Base-by-base conservation (phyloP, 2,888 invertebrate genomes). In the Drosophila planitibia region DNA sequence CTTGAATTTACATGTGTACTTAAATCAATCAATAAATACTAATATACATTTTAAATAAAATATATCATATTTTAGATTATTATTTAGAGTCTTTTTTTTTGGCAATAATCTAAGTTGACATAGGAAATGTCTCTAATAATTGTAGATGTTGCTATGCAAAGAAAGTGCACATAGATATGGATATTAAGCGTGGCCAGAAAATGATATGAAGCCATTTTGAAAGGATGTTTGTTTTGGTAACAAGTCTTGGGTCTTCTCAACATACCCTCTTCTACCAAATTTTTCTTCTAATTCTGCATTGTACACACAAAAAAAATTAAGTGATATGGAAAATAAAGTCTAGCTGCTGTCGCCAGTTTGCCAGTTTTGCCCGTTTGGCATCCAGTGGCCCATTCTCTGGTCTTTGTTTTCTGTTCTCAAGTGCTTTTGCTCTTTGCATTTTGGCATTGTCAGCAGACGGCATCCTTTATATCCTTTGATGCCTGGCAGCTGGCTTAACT, bases 391-490 rank as follows among this genome's bases (percentile, higher is more conserved):
- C 66, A 35, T 63, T 41, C 53, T 57, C 54, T 63, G 51, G 47
- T 51, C 53, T 58, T 70, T 51, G 66, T 66, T 66, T 74, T 81
- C 76, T 74, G 77, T 61, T 74, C 71, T 82, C 86, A 70, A 87
- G 90, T 86, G 71, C 77, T 76, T 85, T 79, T 72, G 88, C 88
- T 82, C 83, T 89, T 89, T 85, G 86, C 87, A 79, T 82, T 89
- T 89, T 90, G 79, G 84, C 89, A 90, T 89, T 90, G 89, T 88
- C 90, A 88, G 87, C 87, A 87, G 89, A 89, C 81, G 85, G 76
- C 75, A 64, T 54, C 70, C 70, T 75, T 73, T 65, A 83, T 79
- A 88, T 87, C 79, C 87, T 87, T 85, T 89, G 86, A 86, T 88
- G 85, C 79, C 78, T 78, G 71, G 73, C 74, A 76, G 81, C 82